Conservation (phyloP, 2,888 invertebrate species). For the Dexiosoma caninum region DNA sequence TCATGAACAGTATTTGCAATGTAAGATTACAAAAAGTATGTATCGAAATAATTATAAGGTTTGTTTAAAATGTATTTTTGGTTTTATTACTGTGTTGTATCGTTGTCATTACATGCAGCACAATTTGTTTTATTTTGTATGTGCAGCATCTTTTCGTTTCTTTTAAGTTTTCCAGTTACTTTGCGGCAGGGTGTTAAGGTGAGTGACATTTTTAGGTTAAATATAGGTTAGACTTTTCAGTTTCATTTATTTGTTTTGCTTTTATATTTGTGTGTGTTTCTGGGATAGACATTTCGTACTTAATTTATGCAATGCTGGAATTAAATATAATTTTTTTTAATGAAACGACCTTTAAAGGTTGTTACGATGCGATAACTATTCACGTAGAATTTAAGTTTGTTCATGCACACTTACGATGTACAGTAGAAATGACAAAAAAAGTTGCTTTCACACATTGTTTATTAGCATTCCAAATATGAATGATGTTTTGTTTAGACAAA, state of each 20-base stretch:
- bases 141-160: slow-evolving; percentile 19
- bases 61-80: neutral
- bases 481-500: neutral
- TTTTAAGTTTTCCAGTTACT: slow-evolving; percentile 18
- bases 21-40: neutral
- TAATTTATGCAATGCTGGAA: slow-evolving; percentile 20
- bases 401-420: neutral
- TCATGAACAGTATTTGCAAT: neutral
- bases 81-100: neutral
- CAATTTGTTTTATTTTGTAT: neutral
- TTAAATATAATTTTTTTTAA: neutral
- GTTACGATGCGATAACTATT: slow-evolving; percentile 12
- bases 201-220: slow-evolving; percentile 63
- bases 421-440: neutral
- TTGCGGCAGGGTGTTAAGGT: slow-evolving; percentile 53
- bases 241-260: neutral
- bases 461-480: neutral
- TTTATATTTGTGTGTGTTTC: neutral
- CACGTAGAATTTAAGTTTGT: neutral
- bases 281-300: slow-evolving; percentile 36
- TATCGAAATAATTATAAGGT: slow-evolving; percentile 32
- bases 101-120: neutral
- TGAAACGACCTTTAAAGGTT: slow-evolving; percentile 61
- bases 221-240: slow-evolving; percentile 57
- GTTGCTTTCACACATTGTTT: neutral